These are phyloP conservation scores for Chaetophractus vellerosus DNA, from an alignment of 2,797 vertebrate species.

Conservation along the genomic window DNA sequence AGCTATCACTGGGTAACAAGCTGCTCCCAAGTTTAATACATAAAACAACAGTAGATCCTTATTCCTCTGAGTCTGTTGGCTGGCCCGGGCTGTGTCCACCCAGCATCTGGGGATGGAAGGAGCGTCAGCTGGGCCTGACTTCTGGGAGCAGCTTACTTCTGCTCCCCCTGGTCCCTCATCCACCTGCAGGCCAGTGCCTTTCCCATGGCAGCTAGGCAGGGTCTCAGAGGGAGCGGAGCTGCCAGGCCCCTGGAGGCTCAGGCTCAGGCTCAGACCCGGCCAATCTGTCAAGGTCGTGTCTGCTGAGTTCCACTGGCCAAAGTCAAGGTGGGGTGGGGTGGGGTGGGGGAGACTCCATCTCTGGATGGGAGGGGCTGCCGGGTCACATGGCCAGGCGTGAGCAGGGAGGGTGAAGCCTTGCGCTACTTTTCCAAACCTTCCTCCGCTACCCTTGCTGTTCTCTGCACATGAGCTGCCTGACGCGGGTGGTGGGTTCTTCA, in stretches of 20 bases:
- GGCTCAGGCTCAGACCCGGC: background rate
- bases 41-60: rapidly evolving
- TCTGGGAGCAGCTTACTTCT: background rate
- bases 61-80: background rate
- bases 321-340: background rate
- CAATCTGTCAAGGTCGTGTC: rapidly evolving
- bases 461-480: background rate
- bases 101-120: rapidly evolving
- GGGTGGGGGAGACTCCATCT: too few relatives aligned
- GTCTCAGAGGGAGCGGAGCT: background rate
- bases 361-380: rapidly evolving
- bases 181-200: rapidly evolving
- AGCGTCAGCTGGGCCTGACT: background rate
- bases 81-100: background rate
- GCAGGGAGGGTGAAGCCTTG: background rate
- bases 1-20: background rate
- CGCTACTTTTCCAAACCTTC: background rate
- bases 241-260: background rate
- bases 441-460: background rate
- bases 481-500: rapidly evolving
- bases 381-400: rapidly evolving
- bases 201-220: background rate
- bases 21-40: rapidly evolving
- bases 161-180: rapidly evolving
- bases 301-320: background rate